Percentiles rank a stretch among this genome's conserved stretches.
Evolutionary conservation across 2,888 invertebrate genomes (phyloP).

Genomic region (Rotaria socialis): DNA sequence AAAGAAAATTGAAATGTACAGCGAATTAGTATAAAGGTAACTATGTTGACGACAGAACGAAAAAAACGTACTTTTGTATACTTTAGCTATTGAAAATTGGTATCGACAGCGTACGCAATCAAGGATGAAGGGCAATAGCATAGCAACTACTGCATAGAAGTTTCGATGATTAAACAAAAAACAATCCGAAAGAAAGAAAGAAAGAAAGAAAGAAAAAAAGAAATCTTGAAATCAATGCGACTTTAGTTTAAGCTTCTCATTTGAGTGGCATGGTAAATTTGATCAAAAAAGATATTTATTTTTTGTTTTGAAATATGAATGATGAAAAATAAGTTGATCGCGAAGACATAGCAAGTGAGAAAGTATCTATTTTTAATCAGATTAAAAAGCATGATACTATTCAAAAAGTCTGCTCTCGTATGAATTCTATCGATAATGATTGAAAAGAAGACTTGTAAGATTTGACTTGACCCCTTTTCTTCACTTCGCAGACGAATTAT

Average conservation of each 20-base stretch:
- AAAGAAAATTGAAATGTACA: background rate
- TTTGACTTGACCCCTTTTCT: no score
- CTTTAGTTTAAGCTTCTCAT: no score
- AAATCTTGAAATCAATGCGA: no score
- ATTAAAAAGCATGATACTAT: background rate
- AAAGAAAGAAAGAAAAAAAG: no score
- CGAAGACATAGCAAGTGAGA: background rate
- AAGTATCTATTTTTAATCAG: background rate
- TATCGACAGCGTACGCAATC: background rate
- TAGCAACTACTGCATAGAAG: background rate
- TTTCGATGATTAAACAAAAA: background rate
- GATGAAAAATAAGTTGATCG: no score
- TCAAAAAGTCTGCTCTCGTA: background rate
- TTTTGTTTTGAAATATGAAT: no score
- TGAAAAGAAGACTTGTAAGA: no score
- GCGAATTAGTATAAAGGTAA: background rate
- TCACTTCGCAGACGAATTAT: no score
- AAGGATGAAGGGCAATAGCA: background rate
- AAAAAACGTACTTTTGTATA: background rate
- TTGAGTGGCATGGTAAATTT: no score
- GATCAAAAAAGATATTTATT: no score
- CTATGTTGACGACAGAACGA: background rate
- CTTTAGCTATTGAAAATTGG: background rate
- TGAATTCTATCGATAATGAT: background rate
- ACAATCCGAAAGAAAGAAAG: background rate